Evolutionary conservation across 2,113 vertebrate genomes (phyloP).

Genomic region (Mixornis gularis): DNA sequence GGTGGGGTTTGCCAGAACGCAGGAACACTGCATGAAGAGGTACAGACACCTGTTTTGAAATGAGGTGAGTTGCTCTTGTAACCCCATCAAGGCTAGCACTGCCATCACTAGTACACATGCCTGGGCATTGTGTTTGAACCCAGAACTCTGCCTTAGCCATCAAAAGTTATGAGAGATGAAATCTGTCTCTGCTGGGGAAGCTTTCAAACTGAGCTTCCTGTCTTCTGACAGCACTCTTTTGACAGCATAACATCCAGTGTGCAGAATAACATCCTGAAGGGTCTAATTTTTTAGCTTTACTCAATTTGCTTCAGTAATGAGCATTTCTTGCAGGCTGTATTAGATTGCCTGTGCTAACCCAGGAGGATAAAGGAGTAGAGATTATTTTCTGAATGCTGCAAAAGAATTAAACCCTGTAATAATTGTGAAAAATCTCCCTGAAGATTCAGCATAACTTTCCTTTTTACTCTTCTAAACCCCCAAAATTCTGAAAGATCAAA

Average conservation of each 20-base stretch:
- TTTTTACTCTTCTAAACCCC: not conserved
- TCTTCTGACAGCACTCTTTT: not conserved
- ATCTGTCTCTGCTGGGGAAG: not conserved
- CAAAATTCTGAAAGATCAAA: not conserved
- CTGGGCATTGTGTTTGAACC: accelerated
- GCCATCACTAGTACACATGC: accelerated
- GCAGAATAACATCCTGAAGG: not conserved
- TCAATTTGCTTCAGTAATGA: conserved; percentile 32
- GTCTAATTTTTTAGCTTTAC: conserved; percentile 25
- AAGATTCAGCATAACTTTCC: not conserved
- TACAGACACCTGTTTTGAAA: not conserved
- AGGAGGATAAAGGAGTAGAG: conserved; percentile 17
- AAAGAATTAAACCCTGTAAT: conserved; percentile 12
- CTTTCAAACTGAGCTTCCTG: not conserved
- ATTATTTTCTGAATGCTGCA: conserved; percentile 1
- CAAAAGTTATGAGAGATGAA: not conserved
- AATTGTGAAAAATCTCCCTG: not conserved
- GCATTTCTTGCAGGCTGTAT: conserved; percentile 15
- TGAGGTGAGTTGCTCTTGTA: not conserved
- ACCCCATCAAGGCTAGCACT: not conserved
- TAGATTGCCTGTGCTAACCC: not conserved
- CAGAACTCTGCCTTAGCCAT: not conserved
- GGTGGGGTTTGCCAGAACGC: not conserved
- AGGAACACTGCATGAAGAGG: not conserved
- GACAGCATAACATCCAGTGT: not conserved